Base-by-base conservation (phyloP, 2,888 invertebrate species). In the Eurytoma adleriae region DNA sequence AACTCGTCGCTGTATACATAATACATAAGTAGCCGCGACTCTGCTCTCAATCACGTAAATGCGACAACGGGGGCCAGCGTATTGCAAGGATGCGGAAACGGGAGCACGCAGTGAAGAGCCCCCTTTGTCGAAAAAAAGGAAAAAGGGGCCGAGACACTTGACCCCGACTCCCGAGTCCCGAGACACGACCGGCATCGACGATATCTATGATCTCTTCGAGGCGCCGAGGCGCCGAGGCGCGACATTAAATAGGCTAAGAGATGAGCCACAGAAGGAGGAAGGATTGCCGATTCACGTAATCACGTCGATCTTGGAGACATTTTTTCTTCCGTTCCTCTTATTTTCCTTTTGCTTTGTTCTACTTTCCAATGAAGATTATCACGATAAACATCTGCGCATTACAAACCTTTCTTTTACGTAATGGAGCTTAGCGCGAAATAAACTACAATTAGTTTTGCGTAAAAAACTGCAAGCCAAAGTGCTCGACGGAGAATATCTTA, bases 181-280 rank as follows among this genome's bases (percentile, higher is more conserved):
- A 5, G 13, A 40, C 14, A 5, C 40, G 18, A 12, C 52, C 27
- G 13, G 56, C 64, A 73, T 73, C 62, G 10, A 2, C 7, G 18
- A 14, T 14, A 56, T 56, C 30, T 64, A n/a, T 24, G 24, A 18
- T 50, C 40, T 12, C 10, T n/a, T n/a, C n/a, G n/a, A n/a, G n/a
- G n/a, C n/a, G n/a, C n/a, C n/a, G n/a, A n/a, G n/a, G n/a, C 18
- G 16, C 30, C 30, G 57, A 16, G 40, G 14, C 27, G 48, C 30
- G 56, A 24, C 61, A 18, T 50, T 67, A 67, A 67, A 67, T 62
- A 66, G 66, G 66, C 48, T 66, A 66, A 66, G 66, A 48, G 64
- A 20, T 3, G 40, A 10, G 54, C 13, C 3, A 5, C n/a, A n/a
- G 30, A 64, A 30, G 40, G n/a, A 14, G 40, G 4, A 30, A 40